Evolutionary conservation across 2,113 vertebrate genomes (phyloP).

Genomic region (Epinephelus cyanopodus): DNA sequence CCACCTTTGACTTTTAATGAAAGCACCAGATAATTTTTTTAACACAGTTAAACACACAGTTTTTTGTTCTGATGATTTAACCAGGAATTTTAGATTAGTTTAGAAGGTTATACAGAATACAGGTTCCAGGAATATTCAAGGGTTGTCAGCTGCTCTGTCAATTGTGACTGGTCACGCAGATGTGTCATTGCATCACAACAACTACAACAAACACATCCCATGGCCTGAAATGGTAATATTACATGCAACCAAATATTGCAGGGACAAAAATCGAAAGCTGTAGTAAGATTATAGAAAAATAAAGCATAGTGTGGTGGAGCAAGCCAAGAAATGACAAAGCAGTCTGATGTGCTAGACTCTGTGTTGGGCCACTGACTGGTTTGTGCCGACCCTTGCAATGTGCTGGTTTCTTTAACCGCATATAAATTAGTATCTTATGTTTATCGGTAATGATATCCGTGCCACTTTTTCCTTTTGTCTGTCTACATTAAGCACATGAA

Average conservation of each 20-base stretch:
- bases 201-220: background rate
- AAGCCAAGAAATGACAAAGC: background rate
- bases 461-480: background rate
- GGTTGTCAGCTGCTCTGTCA: too few species aligned
- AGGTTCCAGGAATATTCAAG: background rate
- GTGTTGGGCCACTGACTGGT: background rate
- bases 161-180: background rate
- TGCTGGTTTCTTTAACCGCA: background rate
- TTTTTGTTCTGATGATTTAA: too few species aligned
- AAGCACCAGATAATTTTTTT: background rate
- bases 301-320: background rate
- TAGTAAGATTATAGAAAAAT: background rate
- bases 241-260: background rate
- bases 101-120: background rate
- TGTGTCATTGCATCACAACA: background rate
- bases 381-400: background rate
- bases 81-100: too few species aligned
- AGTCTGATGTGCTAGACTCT: background rate
- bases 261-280: background rate
- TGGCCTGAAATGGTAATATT: too few species aligned
- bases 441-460: background rate
- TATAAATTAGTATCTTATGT: too few species aligned
- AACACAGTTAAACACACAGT: too few species aligned
- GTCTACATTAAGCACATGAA: background rate
- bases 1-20: background rate